Evolutionary conservation across 2,888 invertebrate genomes (phyloP), one percentile per base, ranked within the genome.

Genomic region (Parnassius apollo): DNA sequence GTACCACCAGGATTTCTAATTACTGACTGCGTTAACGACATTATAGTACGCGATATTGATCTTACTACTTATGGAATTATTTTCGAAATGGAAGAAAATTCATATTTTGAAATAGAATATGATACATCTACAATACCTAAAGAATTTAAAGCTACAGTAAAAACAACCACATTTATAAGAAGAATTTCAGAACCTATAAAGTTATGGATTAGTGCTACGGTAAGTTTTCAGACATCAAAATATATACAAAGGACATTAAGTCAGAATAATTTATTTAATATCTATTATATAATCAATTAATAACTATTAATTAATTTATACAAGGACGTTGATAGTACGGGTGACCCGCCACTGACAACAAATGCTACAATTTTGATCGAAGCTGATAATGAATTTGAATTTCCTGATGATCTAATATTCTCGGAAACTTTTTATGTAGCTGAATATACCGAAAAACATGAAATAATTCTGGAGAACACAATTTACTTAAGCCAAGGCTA

Each of bases 31-130:
- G 76, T 85, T n/a, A 82, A 86, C 51, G 76, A 80, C 42, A 84
- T 93, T 11, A 75, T 73, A 54, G 93, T 85, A 0, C 78, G 84
- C 69, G 93, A 93, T 72, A 82, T 92, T 35, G 93, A 93, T 73
- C 85, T 93, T 10, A 91, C 93, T 0, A 93, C 92, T 0, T 67
- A 76, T 25, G 75, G 75, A 69, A 87, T 92, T 45, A 75, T 79
- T 18, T 91, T 90, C 57, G 65, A 66, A 11, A 81, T 92, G 8
- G 77, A 85, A 62, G 81, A 83, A 9, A 90, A 87, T 60, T 75
- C 78, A 8, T 78, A 82, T 65, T 85, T 92, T 65, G 83, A 85
- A 76, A 84, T 92, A 50, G 70, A 64, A 12, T 85, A 80, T 63
- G 83, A 83, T 58, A 71, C 63, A 0, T 68, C 67, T 1, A 76